These are phyloP conservation scores for Mionectes macconnelli DNA, from an alignment of 2,113 vertebrate genomes.

Conservation along the genomic window DNA sequence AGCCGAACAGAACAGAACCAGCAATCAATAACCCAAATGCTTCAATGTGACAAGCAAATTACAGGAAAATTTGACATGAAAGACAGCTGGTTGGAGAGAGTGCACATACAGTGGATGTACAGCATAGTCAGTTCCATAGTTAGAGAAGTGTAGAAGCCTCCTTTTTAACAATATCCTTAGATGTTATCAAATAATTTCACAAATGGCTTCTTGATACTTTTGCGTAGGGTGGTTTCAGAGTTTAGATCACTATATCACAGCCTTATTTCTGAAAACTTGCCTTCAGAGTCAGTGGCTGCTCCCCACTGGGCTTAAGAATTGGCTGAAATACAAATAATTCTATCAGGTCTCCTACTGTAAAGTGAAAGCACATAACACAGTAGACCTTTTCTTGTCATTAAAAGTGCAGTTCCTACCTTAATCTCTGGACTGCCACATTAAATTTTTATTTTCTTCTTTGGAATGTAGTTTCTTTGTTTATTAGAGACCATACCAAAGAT, in stretches of 20 bases:
- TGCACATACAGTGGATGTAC: not conserved
- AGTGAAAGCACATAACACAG: not conserved
- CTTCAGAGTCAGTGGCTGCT: not conserved
- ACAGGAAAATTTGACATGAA: not conserved
- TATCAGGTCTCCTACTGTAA: not conserved
- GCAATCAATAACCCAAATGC: not conserved
- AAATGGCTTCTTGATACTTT: not conserved
- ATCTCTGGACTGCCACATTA: not conserved
- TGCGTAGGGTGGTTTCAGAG: not conserved
- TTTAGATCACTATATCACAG: not conserved
- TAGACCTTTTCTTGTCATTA: not conserved
- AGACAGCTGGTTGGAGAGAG: not conserved
- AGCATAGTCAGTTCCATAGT: not conserved
- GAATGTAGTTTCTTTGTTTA: conserved; percentile 12
- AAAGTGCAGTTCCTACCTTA: not conserved
- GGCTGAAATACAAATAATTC: conserved; percentile 12
- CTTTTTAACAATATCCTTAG: not conserved
- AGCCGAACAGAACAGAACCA: not conserved
- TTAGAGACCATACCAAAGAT: not conserved
- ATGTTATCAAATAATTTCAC: not conserved
- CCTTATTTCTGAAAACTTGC: conserved; percentile 10
- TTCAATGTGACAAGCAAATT: not conserved
- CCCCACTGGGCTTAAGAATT: not conserved
- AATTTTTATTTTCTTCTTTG: not conserved
- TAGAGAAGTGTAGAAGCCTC: not conserved